Base-by-base conservation (phyloP, 2,888 invertebrate genomes). In the Synanthedon tipuliformis region DNA sequence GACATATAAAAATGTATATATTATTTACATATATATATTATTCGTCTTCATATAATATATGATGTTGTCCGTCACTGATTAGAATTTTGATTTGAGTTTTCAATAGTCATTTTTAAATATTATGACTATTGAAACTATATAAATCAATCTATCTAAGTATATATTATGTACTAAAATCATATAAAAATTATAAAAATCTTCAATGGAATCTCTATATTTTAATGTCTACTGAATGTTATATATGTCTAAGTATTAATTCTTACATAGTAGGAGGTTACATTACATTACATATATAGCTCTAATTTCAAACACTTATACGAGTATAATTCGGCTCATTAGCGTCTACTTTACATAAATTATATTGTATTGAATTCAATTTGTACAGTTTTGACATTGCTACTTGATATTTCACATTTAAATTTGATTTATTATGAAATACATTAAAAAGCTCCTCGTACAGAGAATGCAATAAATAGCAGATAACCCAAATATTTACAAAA, bases 161-260 rank as follows among this genome's bases (percentile, higher is more conserved):
- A 63, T 74, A 73, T 23, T 23, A 23, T 74, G 72, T 73, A 76
- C 72, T 66, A 72, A 66, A 48, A 16, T 40, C 54, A 69, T 34
- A 34, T 69, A 66, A 66, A 18, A 59, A 64, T 69, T n/a, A n/a
- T n/a, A n/a, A n/a, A n/a, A n/a, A n/a, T n/a, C n/a, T 72, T 81
- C 71, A 69, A 75, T 78, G 75, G 73, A 75, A 77, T 70, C 65
- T 78, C 5, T 23, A 23, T 23, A 79, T 75, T 78, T 78, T 75
- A 75, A 78, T 82, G 82, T 85, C 81, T 83, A 83, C 77, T 84
- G 76, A 84, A 86, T 85, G 86, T 86, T 86, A 85, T 82, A 83
- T 85, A 84, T 86, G 83, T 85, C 79, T 82, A 86, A 81, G 81
- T 80, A 80, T 71, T 61, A 66, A 68, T 68, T 81, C 55, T 52